phyloP scores from a whole-genome alignment of 2,113 vertebrate genomes.

The Ailuropoda melanoleuca region DNA sequence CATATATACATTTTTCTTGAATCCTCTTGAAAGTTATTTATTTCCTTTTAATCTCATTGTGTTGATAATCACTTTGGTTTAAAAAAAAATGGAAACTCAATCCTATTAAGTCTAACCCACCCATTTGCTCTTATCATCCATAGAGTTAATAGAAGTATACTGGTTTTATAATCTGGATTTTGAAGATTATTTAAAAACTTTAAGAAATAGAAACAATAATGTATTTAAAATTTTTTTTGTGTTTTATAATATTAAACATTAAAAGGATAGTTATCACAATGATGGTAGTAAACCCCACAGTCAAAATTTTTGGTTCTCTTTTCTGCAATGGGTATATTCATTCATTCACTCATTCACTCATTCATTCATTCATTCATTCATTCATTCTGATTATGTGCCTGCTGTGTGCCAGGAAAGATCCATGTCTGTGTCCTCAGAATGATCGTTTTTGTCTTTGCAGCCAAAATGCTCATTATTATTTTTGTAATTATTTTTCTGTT shows the following conservation, averaged over 20 bases:
- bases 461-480: background rate
- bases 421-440: background rate
- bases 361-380: background rate
- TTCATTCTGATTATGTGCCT: background rate
- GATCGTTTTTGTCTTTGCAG: background rate
- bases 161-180: background rate
- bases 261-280: background rate
- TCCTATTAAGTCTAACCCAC: background rate
- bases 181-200: background rate
- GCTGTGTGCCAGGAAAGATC: background rate
- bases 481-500: background rate
- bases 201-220: background rate
- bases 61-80: background rate
- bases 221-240: background rate
- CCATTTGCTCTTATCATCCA: background rate
- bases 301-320: background rate
- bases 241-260: conserved; percentile 20
- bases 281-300: background rate
- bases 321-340: background rate
- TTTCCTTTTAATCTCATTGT: background rate
- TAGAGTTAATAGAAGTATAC: background rate
- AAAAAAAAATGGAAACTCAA: background rate
- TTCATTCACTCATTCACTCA: no score
- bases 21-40: conserved; percentile 23
- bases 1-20: background rate